Base-by-base conservation (phyloP, 2,797 vertebrate species). In the Microctenopoma stevenorrisi region DNA sequence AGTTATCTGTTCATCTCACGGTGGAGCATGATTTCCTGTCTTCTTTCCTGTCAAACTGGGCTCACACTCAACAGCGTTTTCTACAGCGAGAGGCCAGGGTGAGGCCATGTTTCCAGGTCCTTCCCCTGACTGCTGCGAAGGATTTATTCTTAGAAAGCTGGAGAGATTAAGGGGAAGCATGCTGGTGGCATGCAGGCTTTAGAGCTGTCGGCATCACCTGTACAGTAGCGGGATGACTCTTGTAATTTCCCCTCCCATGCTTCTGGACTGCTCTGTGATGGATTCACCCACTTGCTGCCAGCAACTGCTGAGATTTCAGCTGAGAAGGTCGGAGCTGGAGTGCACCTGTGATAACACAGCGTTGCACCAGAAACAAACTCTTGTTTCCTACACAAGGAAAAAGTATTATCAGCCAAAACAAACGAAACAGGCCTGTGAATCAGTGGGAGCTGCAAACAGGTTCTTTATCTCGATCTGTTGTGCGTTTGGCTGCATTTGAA, bases 351-450 rank as follows among this genome's bases (percentile, higher is more conserved):
- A 8, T 44, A n/a, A 60, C 53, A 76, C 22, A 62, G 62, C 52
- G 33, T 57, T 70, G 66, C 50, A 57, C 46, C n/a, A 9, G 28
- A 72, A 53, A 49, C 6, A 7, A 11, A 14, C 61, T 56, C 65
- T 40, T 46, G 64, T 57, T 13, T 9, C 61, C 42, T 54, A 11
- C 43, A 18, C 40, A 43, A 48, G n/a, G 37, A 28, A 72, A 68
- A 30, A 68, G 18, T 73, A 52, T 40, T 53, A 61, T 64, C 68
- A 68, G 47, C 13, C 43, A n/a, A 53, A 68, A 62, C 49, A 22
- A 51, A 63, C 67, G 47, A 74, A 76, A 55, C 60, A 52, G 57
- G 28, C n/a, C 30, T 33, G 57, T 22, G 30, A 63, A 59, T 50
- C 59, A 63, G 53, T 47, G 49, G 43, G 49, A 60, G 62, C 58